phyloP scores from a whole-genome alignment of 2,113 vertebrate genomes.

The Gorilla gorilla region DNA sequence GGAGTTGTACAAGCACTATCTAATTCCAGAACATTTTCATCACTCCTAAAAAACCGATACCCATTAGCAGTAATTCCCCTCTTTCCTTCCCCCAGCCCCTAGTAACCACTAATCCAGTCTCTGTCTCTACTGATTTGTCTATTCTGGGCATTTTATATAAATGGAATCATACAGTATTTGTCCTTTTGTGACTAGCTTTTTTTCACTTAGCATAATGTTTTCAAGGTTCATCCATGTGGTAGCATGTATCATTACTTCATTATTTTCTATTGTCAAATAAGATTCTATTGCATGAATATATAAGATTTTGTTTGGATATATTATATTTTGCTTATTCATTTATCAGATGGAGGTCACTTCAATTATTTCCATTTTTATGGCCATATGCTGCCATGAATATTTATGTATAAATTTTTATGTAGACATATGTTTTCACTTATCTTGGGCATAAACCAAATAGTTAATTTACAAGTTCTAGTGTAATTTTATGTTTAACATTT shows the following conservation, averaged over 20 bases:
- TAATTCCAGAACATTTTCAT: constrained; percentile 27
- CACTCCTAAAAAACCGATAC: background rate
- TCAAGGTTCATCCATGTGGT: background rate
- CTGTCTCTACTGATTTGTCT: background rate
- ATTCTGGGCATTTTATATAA: background rate
- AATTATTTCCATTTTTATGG: background rate
- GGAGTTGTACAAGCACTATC: background rate
- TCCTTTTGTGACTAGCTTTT: background rate
- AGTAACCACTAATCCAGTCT: background rate
- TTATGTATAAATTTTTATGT: background rate
- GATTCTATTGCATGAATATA: background rate
- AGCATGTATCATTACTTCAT: background rate
- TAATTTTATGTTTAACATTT: constrained; percentile 7
- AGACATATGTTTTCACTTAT: constrained; percentile 33
- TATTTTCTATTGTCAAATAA: constrained; percentile 5
- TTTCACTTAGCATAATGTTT: background rate
- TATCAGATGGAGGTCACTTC: background rate
- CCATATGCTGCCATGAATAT: background rate
- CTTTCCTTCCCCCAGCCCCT: background rate
- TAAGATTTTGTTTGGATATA: background rate
- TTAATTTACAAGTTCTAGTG: background rate
- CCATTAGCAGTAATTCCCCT: background rate
- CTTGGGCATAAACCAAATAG: background rate
- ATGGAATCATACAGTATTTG: background rate
- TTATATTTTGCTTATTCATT: background rate